These are phyloP conservation scores for Abrostola tripartita DNA, from an alignment of 2,888 invertebrate species.

Conservation along the genomic window DNA sequence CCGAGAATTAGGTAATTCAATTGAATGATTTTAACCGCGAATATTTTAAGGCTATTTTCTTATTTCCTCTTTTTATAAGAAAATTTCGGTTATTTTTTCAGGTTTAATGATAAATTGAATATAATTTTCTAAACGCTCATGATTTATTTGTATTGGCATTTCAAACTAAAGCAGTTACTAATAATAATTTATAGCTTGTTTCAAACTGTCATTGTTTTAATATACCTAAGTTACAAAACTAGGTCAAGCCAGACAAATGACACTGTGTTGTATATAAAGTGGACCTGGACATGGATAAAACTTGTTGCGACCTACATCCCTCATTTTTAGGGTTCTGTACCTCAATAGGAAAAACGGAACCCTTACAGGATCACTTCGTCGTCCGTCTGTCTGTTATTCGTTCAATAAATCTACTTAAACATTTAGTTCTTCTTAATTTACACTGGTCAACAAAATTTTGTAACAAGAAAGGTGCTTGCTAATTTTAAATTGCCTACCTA, in stretches of 20 bases:
- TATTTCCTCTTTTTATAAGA: background rate
- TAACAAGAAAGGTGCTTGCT: too few species aligned
- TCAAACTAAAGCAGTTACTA: background rate
- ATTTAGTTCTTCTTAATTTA: too few species aligned
- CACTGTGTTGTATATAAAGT: background rate
- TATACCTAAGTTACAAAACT: constrained; percentile 10
- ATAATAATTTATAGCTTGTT: constrained; percentile 10
- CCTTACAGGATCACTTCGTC: too few species aligned
- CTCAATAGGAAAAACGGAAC: too few species aligned
- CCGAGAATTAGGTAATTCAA: constrained; percentile 8
- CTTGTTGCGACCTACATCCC: background rate
- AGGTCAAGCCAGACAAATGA: constrained; percentile 20
- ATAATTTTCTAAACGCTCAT: background rate
- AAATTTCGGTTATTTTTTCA: too few species aligned
- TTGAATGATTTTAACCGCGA: background rate
- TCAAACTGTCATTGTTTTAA: background rate
- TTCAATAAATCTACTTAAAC: too few species aligned
- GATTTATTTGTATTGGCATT: background rate
- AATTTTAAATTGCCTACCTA: too few species aligned
- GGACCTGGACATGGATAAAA: background rate
- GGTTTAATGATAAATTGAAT: too few species aligned
- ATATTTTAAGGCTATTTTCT: background rate
- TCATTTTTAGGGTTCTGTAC: too few species aligned
- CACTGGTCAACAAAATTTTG: too few species aligned
- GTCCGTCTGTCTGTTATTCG: too few species aligned